Base-by-base conservation (phyloP, 1,140 invertebrate species). In the Bradynema listronoti region DNA sequence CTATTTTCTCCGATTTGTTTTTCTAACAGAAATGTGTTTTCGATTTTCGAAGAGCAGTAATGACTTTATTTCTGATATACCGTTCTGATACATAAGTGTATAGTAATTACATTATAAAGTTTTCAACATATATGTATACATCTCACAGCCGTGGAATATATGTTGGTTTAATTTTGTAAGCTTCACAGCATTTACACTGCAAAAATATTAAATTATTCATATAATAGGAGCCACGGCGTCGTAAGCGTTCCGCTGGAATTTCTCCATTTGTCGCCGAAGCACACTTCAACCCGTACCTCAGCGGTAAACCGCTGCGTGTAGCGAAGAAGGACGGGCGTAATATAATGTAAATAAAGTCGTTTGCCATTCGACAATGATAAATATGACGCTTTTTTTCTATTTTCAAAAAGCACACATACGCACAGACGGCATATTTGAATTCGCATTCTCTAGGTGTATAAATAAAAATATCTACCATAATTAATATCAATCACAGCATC, bases 321-420 rank as follows among this genome's bases (percentile, higher is more conserved):
- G 78, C 81, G n/a, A 81, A 81, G 65, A 81, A 81, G 65, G 65
- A 76, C 51, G 74, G 74, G 16, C 64, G 71, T n/a, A 53, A 71
- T 46, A 36, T 72, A 25, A 27, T 59, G 55, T 29, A 49, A 59
- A 59, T 57, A n/a, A n/a, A n/a, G n/a, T n/a, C n/a, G n/a, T n/a
- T n/a, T n/a, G n/a, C n/a, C n/a, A n/a, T n/a, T n/a, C n/a, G n/a
- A n/a, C n/a, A n/a, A n/a, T n/a, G n/a, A n/a, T n/a, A n/a, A n/a
- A n/a, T n/a, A n/a, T n/a, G n/a, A n/a, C n/a, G n/a, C n/a, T n/a
- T n/a, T n/a, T n/a, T n/a, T n/a, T n/a, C n/a, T n/a, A n/a, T n/a
- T n/a, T n/a, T n/a, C n/a, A n/a, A n/a, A n/a, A n/a, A n/a, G n/a
- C n/a, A n/a, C n/a, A n/a, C n/a, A n/a, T n/a, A n/a, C n/a, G n/a